Base-by-base conservation (phyloP, 2,888 invertebrate genomes). In the Anticlea derivata region DNA sequence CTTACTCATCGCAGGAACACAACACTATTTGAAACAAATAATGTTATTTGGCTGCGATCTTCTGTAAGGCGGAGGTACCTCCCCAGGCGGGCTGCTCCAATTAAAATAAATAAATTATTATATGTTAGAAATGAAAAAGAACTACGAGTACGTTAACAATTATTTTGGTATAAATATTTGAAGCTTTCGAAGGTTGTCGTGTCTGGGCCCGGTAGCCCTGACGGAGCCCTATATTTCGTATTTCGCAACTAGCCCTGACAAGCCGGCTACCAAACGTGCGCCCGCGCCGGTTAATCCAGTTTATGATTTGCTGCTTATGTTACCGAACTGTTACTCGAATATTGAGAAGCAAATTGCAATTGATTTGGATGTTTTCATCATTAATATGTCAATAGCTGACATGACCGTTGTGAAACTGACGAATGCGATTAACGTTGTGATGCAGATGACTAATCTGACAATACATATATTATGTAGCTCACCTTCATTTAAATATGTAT, bases 161-260 rank as follows among this genome's bases (percentile, higher is more conserved):
- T 26, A 30, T 38, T 27, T 37, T 27, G 22, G 12, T 20, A 26
- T 13, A 39, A 22, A 26, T 39, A 44, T 34, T 37, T 17, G n/a
- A 34, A 22, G 5, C 8, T 12, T 12, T 29, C 26, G 40, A 48
- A 41, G 45, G 41, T 48, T 43, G 33, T 43, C 33, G 38, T 40
- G 23, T 20, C 40, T 33, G 40, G 24, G 50, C 23, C 7, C 30
- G 27, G 31, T 46, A 61, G 59, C 65, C 62, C 64, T 58, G 58
- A 53, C 50, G 57, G 26, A 63, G 66, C 53, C 55, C 51, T 55
- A 51, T 41, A 30, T 40, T 58, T 52, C 58, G 26, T 26, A 41
- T 65, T 61, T 66, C 63, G 63, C 62, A 67, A 68, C 33, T 50
- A 56, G 53, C 49, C 62, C 65, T 58, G 58, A 64, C 55, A 61